Percentiles rank a stretch among this genome's conserved stretches.
Evolutionary conservation across 2,797 vertebrate genomes (phyloP).

Genomic region (Chrysocyon brachyurus): DNA sequence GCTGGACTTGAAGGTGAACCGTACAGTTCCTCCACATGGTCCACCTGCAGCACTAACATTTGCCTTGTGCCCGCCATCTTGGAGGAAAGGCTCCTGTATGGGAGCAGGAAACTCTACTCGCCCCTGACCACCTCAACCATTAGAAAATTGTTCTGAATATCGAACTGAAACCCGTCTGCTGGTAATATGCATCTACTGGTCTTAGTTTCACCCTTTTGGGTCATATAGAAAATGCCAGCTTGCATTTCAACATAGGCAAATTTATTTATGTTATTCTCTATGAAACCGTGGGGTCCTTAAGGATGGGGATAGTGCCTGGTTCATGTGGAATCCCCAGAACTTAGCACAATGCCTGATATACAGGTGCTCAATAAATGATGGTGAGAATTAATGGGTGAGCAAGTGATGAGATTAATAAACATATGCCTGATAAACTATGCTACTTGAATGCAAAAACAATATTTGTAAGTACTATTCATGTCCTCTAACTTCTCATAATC

Average conservation of each 20-base stretch:
- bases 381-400: background rate
- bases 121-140: background rate
- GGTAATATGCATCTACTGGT: background rate
- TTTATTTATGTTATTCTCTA: background rate
- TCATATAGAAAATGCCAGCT: background rate
- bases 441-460: background rate
- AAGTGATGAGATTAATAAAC: background rate
- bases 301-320: background rate
- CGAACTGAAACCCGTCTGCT: background rate
- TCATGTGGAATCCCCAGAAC: background rate
- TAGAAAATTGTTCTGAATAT: background rate
- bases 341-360: background rate
- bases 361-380: background rate
- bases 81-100: accelerated
- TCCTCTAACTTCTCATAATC: background rate
- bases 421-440: background rate
- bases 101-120: background rate
- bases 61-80: background rate
- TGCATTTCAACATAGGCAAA: accelerated
- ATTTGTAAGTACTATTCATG: background rate
- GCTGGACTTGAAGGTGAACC: background rate
- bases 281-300: background rate
- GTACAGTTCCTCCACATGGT: background rate
- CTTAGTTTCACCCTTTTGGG: background rate
- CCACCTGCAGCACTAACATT: background rate